Base-by-base conservation (phyloP, 2,888 invertebrate species). In the Scaptomyza tumidula region DNA sequence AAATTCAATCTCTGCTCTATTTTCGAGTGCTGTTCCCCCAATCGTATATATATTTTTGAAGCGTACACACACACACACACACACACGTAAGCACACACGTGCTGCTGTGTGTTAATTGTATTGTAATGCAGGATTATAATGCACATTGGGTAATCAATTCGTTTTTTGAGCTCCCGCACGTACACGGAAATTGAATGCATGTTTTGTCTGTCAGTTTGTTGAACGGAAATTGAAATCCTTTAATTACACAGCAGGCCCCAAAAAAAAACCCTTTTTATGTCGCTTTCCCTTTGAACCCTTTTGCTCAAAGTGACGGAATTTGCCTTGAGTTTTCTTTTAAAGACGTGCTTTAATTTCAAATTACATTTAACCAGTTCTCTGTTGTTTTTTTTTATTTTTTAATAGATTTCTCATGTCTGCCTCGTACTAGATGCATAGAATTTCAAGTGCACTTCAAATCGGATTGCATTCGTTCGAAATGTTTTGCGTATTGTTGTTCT, bases 1-100 rank as follows among this genome's bases (percentile, higher is more conserved):
- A 88, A 86, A 86, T 75, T 80, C 78, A 87, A 86, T 86, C 85
- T 80, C 29, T 75, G 81, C 78, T 81, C 85, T 86, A 81, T 84
- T 88, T 88, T 84, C 61, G 71, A 67, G 78, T 70, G 65, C 48
- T 33, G 37, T 61, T 41, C 48, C 63, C 72, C 46, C 2, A 65
- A 72, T 48, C 43, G 52, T 45, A 57, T 9, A 44, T 9, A 29
- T 29, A 9, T 14, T 14, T 49, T 56, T 50, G 43, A 75, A 64
- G 65, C 60, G 52, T 50, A 56, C 63, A 49, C 14, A 9, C 52
- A 37, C 16, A 39, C 29, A 19, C 53, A 29, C 45, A 49, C 19
- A 39, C 19, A 54, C 16, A 56, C 44, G 19, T 19, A 43, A 2
- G 41, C 10, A 16, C 62, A 68, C 62, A 69, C 59, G 59, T 70